Evolutionary conservation across 2,113 vertebrate species (phyloP).

Genomic region (Pedionomus torquatus): DNA sequence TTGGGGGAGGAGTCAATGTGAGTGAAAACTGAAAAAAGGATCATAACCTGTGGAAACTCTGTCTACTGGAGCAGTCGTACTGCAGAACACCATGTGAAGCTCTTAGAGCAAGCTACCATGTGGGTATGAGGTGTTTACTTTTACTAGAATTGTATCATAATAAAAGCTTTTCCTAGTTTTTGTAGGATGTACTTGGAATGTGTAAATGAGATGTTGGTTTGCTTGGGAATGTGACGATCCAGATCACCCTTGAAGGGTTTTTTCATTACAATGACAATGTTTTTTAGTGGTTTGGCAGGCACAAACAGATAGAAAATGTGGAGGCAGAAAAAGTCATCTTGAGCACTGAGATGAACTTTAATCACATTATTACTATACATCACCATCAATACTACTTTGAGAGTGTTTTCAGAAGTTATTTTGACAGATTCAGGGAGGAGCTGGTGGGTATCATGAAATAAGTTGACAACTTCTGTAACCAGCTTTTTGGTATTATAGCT

Average conservation of each 20-base stretch:
- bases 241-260: not conserved
- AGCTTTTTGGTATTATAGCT: conserved; percentile 75
- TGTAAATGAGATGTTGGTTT: not conserved
- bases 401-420: conserved; percentile 70
- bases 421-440: conserved; percentile 62
- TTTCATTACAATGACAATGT: not conserved
- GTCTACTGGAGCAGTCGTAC: not conserved
- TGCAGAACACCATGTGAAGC: not conserved
- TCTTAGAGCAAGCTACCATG: not conserved
- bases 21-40: not conserved
- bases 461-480: conserved; percentile 74
- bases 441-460: conserved; percentile 74
- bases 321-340: not conserved
- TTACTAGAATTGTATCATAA: not conserved
- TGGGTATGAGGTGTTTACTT: not conserved
- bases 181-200: not conserved
- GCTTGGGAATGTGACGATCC: not conserved
- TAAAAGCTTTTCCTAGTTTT: not conserved
- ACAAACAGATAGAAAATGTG: not conserved
- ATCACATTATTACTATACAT: conserved; percentile 32
- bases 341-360: conserved; percentile 17
- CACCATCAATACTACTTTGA: conserved; percentile 53
- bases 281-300: conserved; percentile 1
- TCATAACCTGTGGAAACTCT: not conserved
- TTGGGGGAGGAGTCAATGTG: not conserved